Evolutionary conservation across 2,113 vertebrate genomes (phyloP), one percentile per base, ranked within the genome.

Genomic region (Rhinolophus sinicus): DNA sequence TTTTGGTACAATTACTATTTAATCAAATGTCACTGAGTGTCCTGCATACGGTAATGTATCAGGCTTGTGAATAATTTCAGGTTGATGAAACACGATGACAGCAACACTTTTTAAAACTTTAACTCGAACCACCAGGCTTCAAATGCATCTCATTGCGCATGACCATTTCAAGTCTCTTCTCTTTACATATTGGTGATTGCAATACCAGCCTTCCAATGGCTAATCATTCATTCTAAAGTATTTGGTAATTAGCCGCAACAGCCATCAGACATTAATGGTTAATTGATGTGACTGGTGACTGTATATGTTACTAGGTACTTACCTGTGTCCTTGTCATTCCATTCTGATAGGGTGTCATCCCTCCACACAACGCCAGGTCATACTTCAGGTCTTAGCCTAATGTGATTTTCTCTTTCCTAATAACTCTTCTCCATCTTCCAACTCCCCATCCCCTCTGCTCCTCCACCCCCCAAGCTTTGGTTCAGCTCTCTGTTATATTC

Each of bases 1-100:
- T 54, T 73, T 82, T 58, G 52, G 54, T 19, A 44, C 93, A 89
- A 96, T 88, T 69, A 76, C 28, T 78, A 90, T 89, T 97, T 96
- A 89, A 96, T 96, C 92, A 97, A 93, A 92, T 96, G 86, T 93
- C 92, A 77, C 65, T 6, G 47, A 90, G 52, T 92, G 54, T 92
- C 96, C 90, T 95, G 44, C 26, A 56, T 47, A 22, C 11, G 16
- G 44, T 86, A 33, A 88, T 81, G 11, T 6, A 70, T 89, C 86
- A 90, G 44, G 12, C 38, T 64, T 22, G 26, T 38, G 72, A 91
- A 85, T 95, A 70, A 35, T 84, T n/a, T 60, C 73, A 56, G 92
- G 30, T 65, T 70, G 87, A 69, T 28, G 75, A 69, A 76, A 54
- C n/a, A 38, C 3, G 54, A 76, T 3, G 3, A 21, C 8, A 76